Conservation (phyloP, 2,113 vertebrate genomes). For the Sinocyclocheilus grahami region DNA sequence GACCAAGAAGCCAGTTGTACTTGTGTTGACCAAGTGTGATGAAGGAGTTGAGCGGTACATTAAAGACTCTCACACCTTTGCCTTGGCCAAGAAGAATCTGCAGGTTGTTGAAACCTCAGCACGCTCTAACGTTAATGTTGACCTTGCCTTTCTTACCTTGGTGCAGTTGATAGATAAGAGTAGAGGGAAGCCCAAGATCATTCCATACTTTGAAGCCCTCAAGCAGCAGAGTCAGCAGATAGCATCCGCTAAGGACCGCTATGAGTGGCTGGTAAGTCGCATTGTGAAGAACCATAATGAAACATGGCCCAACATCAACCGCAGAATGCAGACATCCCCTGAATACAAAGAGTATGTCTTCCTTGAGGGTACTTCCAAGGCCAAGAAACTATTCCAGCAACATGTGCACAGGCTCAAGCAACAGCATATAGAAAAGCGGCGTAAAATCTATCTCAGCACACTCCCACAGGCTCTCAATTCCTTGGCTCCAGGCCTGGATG, state of each 20-base stretch:
- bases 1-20: constrained; percentile 92
- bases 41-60: constrained; percentile 93
- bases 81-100: constrained; percentile 93
- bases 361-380: constrained; percentile 91
- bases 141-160: constrained; percentile 91
- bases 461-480: constrained; percentile 85
- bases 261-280: constrained; percentile 89
- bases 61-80: constrained; percentile 74
- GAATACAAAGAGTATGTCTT: constrained; percentile 95
- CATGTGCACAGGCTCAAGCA: constrained; percentile 91
- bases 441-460: constrained; percentile 82
- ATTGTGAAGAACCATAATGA: constrained; percentile 92
- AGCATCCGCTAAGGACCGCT: constrained; percentile 92
- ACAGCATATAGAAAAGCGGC: constrained; percentile 90
- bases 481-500: constrained; percentile 86
- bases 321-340: constrained; percentile 81
- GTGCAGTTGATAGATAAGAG: constrained; percentile 91
- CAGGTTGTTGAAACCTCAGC: constrained; percentile 98
- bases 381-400: constrained; percentile 94
- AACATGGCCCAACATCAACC: constrained; percentile 78
- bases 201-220: constrained; percentile 94
- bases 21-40: constrained; percentile 96
- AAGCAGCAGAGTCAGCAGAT: constrained; percentile 98
- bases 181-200: constrained; percentile 92
- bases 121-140: constrained; percentile 93